These are phyloP conservation scores for Erinaceus europaeus DNA, from an alignment of 2,113 vertebrate species.

Conservation along the genomic window DNA sequence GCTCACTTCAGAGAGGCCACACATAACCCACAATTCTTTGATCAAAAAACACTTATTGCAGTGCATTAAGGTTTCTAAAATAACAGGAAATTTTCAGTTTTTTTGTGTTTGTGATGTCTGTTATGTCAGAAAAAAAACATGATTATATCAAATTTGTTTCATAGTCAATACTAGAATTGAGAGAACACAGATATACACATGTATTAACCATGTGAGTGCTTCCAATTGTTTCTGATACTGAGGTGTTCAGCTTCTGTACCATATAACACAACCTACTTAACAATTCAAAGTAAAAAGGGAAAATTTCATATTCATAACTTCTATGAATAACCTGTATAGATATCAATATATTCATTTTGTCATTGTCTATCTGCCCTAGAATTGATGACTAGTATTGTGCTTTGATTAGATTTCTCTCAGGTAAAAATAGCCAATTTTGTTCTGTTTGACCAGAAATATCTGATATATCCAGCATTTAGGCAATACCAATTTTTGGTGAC, in stretches of 20 bases:
- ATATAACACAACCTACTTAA: background rate
- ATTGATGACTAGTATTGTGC: background rate
- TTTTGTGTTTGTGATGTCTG: background rate
- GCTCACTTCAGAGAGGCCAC: background rate
- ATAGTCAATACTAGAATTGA: background rate
- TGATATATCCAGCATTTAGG: background rate
- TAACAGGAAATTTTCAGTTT: background rate
- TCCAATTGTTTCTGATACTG: background rate
- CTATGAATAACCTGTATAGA: conserved; percentile 1
- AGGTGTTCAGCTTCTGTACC: background rate
- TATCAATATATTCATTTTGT: background rate
- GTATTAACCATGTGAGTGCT: background rate
- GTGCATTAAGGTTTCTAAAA: background rate
- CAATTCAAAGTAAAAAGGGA: background rate
- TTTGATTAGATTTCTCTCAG: background rate
- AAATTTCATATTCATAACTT: conserved; percentile 11
- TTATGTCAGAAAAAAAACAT: background rate
- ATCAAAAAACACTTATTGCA: background rate
- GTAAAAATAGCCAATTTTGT: background rate
- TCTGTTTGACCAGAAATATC: background rate
- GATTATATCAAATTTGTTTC: background rate
- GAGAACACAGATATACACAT: background rate
- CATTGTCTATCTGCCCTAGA: background rate
- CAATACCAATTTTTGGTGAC: too few species aligned
- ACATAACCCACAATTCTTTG: background rate